Evolutionary conservation across 2,797 vertebrate species (phyloP), one percentile per base, ranked within the genome.

Genomic region (Polyboroides typus): DNA sequence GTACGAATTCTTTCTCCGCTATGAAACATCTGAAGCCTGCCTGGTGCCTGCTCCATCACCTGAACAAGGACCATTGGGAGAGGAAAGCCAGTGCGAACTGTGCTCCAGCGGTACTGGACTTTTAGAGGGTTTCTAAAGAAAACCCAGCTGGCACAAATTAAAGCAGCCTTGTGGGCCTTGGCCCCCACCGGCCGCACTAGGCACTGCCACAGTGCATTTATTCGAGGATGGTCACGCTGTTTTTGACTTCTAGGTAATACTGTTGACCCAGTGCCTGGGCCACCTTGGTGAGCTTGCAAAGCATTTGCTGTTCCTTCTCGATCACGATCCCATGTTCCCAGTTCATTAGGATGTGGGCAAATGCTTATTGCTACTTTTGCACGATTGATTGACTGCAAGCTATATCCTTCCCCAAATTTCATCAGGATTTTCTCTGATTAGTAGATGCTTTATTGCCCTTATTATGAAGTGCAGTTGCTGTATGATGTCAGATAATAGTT

Each of bases 241-340:
- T 71, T 73, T 92, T 71, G 71, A n/a, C 76, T 90, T 74, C 6
- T 15, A 66, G 62, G 47, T 83, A 64, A 81, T 56, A 9, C 3
- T 58, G 38, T 64, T 90, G 66, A 83, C 27, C 13, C 50, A 27
- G 55, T 55, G 70, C 34, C 81, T 56, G n/a, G 56, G 34, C 72
- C 71, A 87, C 79, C 56, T 53, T 17, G 60, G 45, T 62, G 91
- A 92, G 31, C 53, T 62, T 56, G 62, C 9, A 78, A 34, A 95
- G 34, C 3, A 0, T 73, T 78, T 71, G 29, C 36, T 73, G 23
- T 33, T 66, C 55, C 42, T 86, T 81, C 80, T 53, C 58, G 72
- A 0, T 4, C 11, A 2, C 22, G 21, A 4, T 78, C 18, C 20
- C 31, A 0, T 12, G 31, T 52, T 12, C 45, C 40, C 1, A 0